Conservation (phyloP, 2,113 vertebrate genomes). For the Tragelaphus strepsiceros region DNA sequence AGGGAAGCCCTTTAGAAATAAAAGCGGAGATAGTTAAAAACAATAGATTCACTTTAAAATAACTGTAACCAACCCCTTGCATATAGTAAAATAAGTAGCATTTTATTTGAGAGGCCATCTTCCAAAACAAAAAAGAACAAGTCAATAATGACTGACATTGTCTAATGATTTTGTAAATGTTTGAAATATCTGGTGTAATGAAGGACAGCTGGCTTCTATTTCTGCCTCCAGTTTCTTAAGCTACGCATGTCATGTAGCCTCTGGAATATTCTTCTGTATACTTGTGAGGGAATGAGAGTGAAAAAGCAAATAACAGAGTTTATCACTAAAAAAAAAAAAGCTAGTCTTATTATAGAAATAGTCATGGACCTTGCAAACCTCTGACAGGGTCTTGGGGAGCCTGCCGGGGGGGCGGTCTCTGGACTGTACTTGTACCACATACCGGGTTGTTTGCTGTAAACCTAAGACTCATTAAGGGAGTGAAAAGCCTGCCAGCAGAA, state of each 20-base stretch:
- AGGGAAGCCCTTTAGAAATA: background rate
- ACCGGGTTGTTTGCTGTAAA: background rate
- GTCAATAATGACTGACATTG: background rate
- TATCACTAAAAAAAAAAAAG: background rate
- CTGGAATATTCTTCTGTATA: background rate
- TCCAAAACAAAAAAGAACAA: background rate
- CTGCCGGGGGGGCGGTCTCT: rapidly evolving
- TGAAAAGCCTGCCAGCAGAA: rapidly evolving
- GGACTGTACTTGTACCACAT: background rate
- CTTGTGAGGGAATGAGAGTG: background rate
- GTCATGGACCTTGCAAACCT: background rate
- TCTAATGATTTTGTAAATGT: background rate
- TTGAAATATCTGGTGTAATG: background rate
- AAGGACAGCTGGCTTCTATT: background rate
- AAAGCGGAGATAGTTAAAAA: background rate
- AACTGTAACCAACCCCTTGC: background rate
- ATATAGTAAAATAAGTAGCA: background rate
- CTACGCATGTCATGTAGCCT: too few species aligned
- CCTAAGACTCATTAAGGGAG: background rate
- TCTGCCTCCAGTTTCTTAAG: background rate
- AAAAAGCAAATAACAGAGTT: background rate
- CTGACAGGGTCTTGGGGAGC: background rate
- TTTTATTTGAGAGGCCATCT: background rate
- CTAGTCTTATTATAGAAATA: background rate
- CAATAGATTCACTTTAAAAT: background rate